Conservation (phyloP, 2,797 vertebrate genomes). For the Tokudaia muenninki region DNA sequence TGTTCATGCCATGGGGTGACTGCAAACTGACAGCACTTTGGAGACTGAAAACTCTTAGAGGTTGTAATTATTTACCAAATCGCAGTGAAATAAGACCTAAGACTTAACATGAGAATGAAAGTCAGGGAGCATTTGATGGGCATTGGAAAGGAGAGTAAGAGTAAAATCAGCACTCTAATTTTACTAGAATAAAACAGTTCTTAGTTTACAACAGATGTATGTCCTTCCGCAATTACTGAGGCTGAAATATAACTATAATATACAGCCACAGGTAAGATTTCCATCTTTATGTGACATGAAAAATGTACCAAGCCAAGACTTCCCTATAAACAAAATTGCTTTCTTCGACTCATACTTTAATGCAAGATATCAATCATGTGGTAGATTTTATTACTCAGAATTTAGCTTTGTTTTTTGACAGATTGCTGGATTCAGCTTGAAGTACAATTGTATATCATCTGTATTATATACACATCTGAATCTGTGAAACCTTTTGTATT, state of each 20-base stretch:
- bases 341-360: slow-evolving; percentile 88
- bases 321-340: slow-evolving; percentile 90
- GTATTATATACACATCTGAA: slow-evolving; percentile 84
- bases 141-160: not conserved
- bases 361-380: slow-evolving; percentile 89
- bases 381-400: slow-evolving; percentile 88
- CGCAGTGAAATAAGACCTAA: not conserved
- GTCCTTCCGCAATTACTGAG: slow-evolving; percentile 84
- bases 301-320: slow-evolving; percentile 86
- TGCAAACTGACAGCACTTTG: not conserved
- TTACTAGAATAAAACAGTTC: slow-evolving; percentile 75
- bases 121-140: not conserved
- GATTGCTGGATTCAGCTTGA: slow-evolving; percentile 83
- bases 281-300: slow-evolving; percentile 90
- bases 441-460: slow-evolving; percentile 85
- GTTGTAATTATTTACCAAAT: not conserved
- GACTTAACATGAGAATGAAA: slow-evolving; percentile 43
- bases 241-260: slow-evolving; percentile 86
- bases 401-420: slow-evolving; percentile 89
- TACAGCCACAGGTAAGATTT: slow-evolving; percentile 88
- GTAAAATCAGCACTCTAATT: slow-evolving; percentile 13
- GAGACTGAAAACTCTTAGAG: not conserved
- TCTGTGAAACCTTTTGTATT: slow-evolving; percentile 76
- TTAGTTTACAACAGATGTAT: slow-evolving; percentile 72
- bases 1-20: not conserved